phyloP scores from a whole-genome alignment of 1,140 invertebrate species.

The Tetraneura akinire region DNA sequence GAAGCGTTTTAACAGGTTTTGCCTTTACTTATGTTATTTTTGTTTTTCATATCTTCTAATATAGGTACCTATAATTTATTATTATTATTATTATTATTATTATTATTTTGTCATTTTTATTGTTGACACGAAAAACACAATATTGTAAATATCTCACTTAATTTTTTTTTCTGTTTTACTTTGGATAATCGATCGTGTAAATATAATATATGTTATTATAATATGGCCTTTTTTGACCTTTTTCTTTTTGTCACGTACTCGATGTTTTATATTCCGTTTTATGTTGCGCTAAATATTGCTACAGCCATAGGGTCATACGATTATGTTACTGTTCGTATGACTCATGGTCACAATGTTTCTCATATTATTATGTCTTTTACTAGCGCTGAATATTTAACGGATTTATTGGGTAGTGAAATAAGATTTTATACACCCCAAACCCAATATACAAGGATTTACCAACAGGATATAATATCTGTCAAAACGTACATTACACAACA shows the following conservation, averaged over 20 bases:
- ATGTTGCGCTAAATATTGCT: conserved; percentile 26
- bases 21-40: background rate
- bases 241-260: conserved; percentile 40
- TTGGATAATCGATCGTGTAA: conserved; percentile 19
- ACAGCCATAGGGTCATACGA: background rate
- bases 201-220: conserved; percentile 35
- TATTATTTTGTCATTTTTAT: conserved; percentile 29
- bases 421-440: conserved; percentile 17
- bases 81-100: too few relatives aligned
- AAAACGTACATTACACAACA: background rate
- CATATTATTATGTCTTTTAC: background rate
- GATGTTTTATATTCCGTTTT: conserved; percentile 44
- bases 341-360: conserved; percentile 12
- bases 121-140: background rate
- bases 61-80: too few relatives aligned
- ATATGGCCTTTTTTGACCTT: conserved; percentile 37
- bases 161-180: background rate
- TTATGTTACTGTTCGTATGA: conserved; percentile 6
- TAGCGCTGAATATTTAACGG: background rate
- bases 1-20: background rate
- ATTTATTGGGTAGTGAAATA: background rate
- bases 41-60: background rate
- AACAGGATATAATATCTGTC: background rate
- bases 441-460: conserved; percentile 23
- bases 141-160: conserved; percentile 18